phyloP scores from a whole-genome alignment of 2,113 vertebrate genomes.

The Carettochelys insculpta region DNA sequence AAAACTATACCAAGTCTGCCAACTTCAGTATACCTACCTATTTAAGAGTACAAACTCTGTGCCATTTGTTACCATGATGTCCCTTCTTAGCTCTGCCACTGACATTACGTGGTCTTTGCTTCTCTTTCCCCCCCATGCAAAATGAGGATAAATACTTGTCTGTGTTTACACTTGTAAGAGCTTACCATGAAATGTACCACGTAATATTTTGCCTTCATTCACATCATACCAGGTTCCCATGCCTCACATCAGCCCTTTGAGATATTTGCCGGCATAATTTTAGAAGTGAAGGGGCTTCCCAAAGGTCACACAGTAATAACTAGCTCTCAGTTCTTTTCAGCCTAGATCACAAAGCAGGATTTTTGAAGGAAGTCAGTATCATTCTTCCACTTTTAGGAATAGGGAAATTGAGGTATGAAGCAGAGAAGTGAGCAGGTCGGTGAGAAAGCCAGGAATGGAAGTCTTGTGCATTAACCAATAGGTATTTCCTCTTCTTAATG shows the following conservation, averaged over 20 bases:
- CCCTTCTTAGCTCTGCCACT: not conserved
- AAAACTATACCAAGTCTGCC: not conserved
- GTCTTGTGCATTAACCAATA: not conserved
- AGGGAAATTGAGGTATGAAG: not conserved
- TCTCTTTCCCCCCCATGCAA: not conserved
- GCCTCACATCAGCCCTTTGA: not conserved
- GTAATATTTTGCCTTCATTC: not conserved
- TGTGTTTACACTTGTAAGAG: not conserved
- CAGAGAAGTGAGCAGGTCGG: not conserved
- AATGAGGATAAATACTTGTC: not conserved
- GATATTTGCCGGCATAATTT: not conserved
- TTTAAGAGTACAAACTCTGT: too few relatives aligned
- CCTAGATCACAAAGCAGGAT: not conserved
- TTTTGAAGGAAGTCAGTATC: not conserved
- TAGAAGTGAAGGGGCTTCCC: accelerated
- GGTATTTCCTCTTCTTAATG: not conserved
- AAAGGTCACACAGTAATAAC: not conserved
- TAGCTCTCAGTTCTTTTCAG: not conserved
- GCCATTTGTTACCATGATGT: too few relatives aligned
- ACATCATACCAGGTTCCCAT: not conserved
- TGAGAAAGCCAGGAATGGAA: not conserved
- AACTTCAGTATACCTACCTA: not conserved
- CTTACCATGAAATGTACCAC: not conserved
- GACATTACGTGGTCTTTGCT: accelerated
- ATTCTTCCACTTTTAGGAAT: not conserved